phyloP scores from a whole-genome alignment of 2,888 invertebrate species.

The Thymelicus lineola region DNA sequence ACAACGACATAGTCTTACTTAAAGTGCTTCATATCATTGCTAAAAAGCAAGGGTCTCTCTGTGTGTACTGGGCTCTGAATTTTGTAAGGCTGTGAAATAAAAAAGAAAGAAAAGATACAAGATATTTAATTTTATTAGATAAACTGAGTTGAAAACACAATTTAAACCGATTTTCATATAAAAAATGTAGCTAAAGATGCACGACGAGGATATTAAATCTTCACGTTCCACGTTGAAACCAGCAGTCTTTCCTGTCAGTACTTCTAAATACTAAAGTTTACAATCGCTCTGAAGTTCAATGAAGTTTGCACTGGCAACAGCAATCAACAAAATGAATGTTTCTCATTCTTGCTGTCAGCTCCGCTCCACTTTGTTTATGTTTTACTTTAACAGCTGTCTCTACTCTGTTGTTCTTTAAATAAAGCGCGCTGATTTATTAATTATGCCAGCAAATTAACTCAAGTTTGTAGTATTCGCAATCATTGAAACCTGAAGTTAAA shows the following conservation, averaged over 20 bases:
- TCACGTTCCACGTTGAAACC: neutral
- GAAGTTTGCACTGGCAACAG: constrained; percentile 2
- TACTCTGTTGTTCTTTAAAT: constrained; percentile 18
- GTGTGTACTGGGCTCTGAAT: no score
- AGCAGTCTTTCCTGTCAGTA: no score
- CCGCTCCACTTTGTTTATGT: constrained; percentile 16
- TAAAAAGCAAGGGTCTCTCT: no score
- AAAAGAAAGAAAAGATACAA: no score
- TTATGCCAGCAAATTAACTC: constrained; percentile 11
- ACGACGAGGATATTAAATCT: neutral
- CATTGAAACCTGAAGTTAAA: neutral
- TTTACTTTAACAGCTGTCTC: constrained; percentile 19
- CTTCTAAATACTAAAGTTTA: neutral
- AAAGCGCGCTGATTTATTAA: constrained; percentile 27
- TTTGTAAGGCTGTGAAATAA: no score
- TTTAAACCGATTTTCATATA: no score
- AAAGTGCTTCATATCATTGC: no score
- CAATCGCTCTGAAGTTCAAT: neutral
- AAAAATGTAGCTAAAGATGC: no score
- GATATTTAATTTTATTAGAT: no score
- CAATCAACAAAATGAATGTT: constrained; percentile 19
- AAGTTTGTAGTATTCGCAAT: constrained; percentile 5
- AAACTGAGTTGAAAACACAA: no score
- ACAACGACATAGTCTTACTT: no score
- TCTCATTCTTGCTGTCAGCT: constrained; percentile 10